Conservation (phyloP, 2,888 invertebrate genomes). For the Perizoma flavofasciatum region DNA sequence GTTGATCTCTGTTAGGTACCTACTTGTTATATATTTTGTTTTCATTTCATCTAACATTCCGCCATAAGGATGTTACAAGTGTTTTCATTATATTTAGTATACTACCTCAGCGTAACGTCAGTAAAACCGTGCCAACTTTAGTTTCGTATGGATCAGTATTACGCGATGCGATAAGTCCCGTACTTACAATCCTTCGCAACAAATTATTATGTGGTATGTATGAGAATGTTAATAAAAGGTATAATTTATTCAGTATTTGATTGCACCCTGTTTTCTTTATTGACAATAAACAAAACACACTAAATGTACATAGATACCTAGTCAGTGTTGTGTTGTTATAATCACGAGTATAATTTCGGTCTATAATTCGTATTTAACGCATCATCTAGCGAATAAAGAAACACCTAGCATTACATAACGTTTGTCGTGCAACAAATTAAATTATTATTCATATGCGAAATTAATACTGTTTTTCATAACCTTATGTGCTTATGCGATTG, state of each 20-base stretch:
- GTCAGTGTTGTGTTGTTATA: slow-evolving; percentile 8
- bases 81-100: slow-evolving; percentile 37
- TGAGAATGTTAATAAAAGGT: slow-evolving; percentile 44
- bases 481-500: background rate
- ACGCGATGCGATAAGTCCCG: slow-evolving; percentile 44
- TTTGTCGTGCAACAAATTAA: too few species aligned
- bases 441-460: too few species aligned
- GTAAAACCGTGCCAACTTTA: slow-evolving; percentile 64
- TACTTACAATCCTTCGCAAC: slow-evolving; percentile 37
- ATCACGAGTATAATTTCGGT: slow-evolving; percentile 19
- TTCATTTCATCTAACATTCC: slow-evolving; percentile 41
- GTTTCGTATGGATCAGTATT: slow-evolving; percentile 64
- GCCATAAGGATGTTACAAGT: slow-evolving; percentile 26
- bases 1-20: slow-evolving; percentile 41
- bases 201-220: slow-evolving; percentile 42
- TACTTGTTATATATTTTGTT: slow-evolving; percentile 12
- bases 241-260: slow-evolving; percentile 40
- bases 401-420: slow-evolving; percentile 24
- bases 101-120: slow-evolving; percentile 60
- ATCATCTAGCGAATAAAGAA: slow-evolving; percentile 42
- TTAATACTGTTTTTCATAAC: slow-evolving; percentile 1
- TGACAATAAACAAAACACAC: background rate
- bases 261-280: slow-evolving; percentile 14
- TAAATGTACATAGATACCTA: background rate
- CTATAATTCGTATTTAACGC: slow-evolving; percentile 31